A percentile compares a stretch with the other conserved stretches of the same genome.
phyloP scores from a whole-genome alignment of 2,113 vertebrate genomes.

The Corydoras sp. region DNA sequence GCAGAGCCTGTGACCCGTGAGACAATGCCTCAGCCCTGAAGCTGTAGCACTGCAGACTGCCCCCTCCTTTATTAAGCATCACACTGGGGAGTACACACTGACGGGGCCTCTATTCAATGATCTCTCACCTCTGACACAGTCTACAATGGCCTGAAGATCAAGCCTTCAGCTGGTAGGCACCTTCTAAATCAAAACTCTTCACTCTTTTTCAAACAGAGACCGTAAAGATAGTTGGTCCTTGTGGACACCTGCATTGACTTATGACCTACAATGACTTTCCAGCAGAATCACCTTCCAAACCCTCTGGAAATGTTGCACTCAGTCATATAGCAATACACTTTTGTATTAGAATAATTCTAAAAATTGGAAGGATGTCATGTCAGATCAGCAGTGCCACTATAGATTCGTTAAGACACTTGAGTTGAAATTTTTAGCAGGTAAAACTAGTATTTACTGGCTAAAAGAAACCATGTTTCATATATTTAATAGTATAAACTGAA shows the following conservation, averaged over 20 bases:
- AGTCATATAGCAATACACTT: too few relatives aligned
- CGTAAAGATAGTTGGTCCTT: background rate
- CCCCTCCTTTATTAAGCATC: background rate
- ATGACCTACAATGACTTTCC: too few relatives aligned
- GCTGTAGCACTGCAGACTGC: conserved; percentile 45
- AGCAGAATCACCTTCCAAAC: too few relatives aligned
- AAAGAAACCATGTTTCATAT: too few relatives aligned
- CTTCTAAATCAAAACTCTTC: conserved; percentile 9
- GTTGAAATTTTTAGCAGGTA: too few relatives aligned
- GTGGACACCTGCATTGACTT: background rate
- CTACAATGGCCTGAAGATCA: conserved; percentile 16
- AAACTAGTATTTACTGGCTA: too few relatives aligned
- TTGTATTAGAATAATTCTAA: too few relatives aligned
- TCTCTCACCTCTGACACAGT: conserved; percentile 61
- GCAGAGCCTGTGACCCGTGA: conserved; percentile 52
- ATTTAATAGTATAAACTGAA: too few relatives aligned
- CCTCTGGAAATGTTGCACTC: too few relatives aligned
- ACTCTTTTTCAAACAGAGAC: conserved; percentile 23
- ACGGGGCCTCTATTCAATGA: conserved; percentile 49
- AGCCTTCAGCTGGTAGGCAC: background rate
- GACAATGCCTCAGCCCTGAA: conserved; percentile 59
- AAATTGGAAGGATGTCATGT: too few relatives aligned
- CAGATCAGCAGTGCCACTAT: too few relatives aligned
- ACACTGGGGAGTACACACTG: background rate
- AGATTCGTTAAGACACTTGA: too few relatives aligned